Evolutionary conservation across 2,797 vertebrate genomes (phyloP).

Genomic region (Phrynocephalus vlangalii): DNA sequence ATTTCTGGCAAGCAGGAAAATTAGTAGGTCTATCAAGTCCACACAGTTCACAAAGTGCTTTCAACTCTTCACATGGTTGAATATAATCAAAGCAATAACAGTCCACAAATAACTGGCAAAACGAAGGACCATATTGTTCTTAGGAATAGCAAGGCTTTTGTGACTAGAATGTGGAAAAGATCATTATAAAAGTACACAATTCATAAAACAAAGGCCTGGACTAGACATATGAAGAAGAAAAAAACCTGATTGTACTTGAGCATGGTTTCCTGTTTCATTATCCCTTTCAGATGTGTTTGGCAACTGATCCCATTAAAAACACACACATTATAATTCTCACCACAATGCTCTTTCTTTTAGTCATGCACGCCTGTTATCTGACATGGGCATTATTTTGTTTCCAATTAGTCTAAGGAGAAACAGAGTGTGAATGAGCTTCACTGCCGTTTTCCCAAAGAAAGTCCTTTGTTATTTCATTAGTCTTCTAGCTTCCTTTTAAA

Average conservation of each 20-base stretch:
- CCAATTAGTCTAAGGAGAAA: not conserved
- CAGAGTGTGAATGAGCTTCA: not conserved
- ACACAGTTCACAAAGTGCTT: slow-evolving; percentile 30
- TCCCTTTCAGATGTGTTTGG: slow-evolving; percentile 31
- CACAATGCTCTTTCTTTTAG: not conserved
- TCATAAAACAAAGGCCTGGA: slow-evolving; percentile 31
- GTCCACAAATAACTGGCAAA: not conserved
- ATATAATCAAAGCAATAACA: slow-evolving; percentile 31
- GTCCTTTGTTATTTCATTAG: not conserved
- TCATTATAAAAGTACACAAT: slow-evolving; percentile 9
- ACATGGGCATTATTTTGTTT: not conserved
- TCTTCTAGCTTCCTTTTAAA: not conserved
- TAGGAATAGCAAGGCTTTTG: not conserved
- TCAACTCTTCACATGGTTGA: slow-evolving; percentile 35
- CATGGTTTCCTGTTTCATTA: not conserved
- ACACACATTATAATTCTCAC: accelerated
- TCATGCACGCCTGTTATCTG: not conserved
- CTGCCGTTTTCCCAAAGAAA: accelerated
- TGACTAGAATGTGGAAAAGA: too few species aligned
- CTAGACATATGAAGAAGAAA: not conserved
- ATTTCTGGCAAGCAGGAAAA: not conserved
- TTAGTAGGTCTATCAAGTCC: not conserved
- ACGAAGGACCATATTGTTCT: not conserved
- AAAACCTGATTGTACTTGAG: slow-evolving; percentile 11
- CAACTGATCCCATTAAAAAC: not conserved